These are phyloP conservation scores for Miniopterus natalensis DNA, from an alignment of 2,113 vertebrate species.

Conservation along the genomic window DNA sequence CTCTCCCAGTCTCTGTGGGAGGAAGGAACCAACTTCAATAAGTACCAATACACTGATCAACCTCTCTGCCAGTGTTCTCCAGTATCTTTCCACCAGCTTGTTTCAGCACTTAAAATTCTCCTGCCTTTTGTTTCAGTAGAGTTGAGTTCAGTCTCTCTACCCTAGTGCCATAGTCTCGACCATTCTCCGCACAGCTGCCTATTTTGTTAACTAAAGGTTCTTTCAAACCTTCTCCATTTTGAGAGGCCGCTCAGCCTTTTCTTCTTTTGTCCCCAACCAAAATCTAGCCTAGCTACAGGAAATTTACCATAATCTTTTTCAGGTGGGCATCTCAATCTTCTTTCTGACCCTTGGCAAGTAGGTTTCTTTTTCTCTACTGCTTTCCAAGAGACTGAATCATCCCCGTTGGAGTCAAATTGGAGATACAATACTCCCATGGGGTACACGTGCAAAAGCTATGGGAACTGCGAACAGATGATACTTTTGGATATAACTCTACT, in stretches of 20 bases:
- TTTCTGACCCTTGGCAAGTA: background rate
- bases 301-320: background rate
- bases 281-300: background rate
- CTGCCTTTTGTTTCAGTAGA: background rate
- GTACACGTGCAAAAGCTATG: background rate
- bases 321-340: background rate
- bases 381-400: background rate
- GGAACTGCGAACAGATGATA: background rate
- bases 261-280: background rate
- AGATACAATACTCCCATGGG: background rate
- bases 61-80: accelerated
- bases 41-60: background rate
- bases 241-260: background rate
- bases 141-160: background rate
- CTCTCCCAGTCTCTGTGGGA: background rate
- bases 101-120: background rate
- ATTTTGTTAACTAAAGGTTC: background rate
- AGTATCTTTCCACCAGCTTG: background rate
- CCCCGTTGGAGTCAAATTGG: background rate
- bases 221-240: background rate
- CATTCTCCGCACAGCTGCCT: background rate
- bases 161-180: background rate
- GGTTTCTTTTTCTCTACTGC: background rate
- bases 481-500: background rate
- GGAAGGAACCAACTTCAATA: background rate